Base-by-base conservation (phyloP, 2,888 invertebrate species). In the Latheticus oryzae region DNA sequence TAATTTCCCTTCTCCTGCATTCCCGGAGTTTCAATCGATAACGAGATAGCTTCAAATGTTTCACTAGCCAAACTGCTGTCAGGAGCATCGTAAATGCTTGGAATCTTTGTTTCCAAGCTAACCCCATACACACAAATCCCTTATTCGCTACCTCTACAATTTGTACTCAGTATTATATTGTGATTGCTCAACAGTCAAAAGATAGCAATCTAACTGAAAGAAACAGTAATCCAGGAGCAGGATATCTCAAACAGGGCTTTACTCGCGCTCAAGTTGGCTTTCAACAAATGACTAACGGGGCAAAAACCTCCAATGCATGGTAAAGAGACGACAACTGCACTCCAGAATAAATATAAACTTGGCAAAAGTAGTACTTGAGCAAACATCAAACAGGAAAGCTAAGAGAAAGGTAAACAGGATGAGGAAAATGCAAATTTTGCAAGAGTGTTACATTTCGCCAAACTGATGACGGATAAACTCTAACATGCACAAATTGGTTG, bases 71-170 rank as follows among this genome's bases (percentile, higher is more conserved):
- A 76, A 76, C 69, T 68, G 70, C 71, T 69, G 71, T 70, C 74
- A 56, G 62, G 76, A 74, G 77, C 66, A 62, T 73, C 74, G 73
- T 78, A 77, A 78, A 76, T 69, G 75, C 69, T 61, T 69, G 64
- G 70, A 73, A 74, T 73, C 72, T 75, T 74, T 74, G 73, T 74
- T 74, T 74, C 69, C 50, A 66, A 71, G 67, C 67, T 69, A 63
- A 66, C 69, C 62, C 70, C 70, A 65, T 71, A 70, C 70, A 72
- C 70, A 73, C 73, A 73, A 75, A 74, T 75, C 74, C 74, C 68
- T 71, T 70, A 71, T 71, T 67, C 69, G 69, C 69, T 71, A 69
- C 73, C 70, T 71, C 65, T 63, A 67, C 71, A 70, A 70, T 70
- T 70, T 70, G 68, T 66, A 63, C 64, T 60, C 60, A 58, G 60